Percentiles rank a stretch among this genome's conserved stretches.
These are phyloP conservation scores for Drosophila hamatofila DNA, from an alignment of 2,888 invertebrate genomes.

Conservation along the genomic window DNA sequence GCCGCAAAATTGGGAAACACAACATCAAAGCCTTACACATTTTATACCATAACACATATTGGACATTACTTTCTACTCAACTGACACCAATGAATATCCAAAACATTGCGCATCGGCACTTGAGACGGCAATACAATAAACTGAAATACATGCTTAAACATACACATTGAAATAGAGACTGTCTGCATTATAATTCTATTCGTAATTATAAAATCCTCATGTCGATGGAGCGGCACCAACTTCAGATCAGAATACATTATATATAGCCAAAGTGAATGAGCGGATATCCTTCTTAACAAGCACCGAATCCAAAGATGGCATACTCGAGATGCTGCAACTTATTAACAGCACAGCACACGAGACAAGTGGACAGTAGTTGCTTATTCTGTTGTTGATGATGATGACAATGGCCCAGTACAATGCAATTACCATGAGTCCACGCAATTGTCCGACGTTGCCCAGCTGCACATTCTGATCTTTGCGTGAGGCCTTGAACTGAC, in stretches of 20 bases:
- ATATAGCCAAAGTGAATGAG: conserved; percentile 46
- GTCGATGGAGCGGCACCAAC: conserved; percentile 24
- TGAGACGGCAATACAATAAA: conserved; percentile 55
- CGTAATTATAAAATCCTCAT: conserved; percentile 71
- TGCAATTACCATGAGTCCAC: conserved; percentile 46
- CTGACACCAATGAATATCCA: conserved; percentile 3
- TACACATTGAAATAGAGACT: conserved; percentile 42
- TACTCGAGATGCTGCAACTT: conserved; percentile 41
- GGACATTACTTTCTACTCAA: background rate
- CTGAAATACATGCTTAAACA: conserved; percentile 29
- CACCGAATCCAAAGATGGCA: conserved; percentile 30
- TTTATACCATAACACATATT: background rate
- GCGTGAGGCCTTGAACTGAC: conserved; percentile 38
- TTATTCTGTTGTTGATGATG: conserved; percentile 45
- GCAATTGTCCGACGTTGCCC: conserved; percentile 28
- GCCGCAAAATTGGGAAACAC: background rate
- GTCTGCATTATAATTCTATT: conserved; percentile 59
- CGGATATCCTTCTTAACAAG: conserved; percentile 76
- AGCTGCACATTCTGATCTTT: conserved; percentile 35
- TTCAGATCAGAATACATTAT: conserved; percentile 35
- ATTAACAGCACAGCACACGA: conserved; percentile 42
- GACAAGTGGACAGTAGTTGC: conserved; percentile 59
- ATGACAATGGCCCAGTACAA: conserved; percentile 52
- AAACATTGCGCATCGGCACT: conserved; percentile 33
- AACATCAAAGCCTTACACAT: background rate